Conservation (phyloP, 1,140 invertebrate species). For the Sinonovacula constricta region DNA sequence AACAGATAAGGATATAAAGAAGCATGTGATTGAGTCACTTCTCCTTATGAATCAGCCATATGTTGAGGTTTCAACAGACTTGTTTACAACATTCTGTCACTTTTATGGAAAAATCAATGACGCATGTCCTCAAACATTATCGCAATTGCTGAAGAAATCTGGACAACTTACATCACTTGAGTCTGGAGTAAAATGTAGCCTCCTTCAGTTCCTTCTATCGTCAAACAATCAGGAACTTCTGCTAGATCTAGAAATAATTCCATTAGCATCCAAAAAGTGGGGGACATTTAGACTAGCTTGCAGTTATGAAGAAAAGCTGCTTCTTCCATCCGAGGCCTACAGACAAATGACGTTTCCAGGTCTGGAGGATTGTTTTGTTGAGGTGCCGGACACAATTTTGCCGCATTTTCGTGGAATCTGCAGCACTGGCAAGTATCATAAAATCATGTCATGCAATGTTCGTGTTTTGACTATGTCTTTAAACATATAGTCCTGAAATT, state of each 20-base stretch:
- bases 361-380: background rate
- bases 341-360: background rate
- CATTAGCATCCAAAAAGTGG: constrained; percentile 7
- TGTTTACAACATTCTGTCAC: background rate
- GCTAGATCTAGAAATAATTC: constrained; percentile 8
- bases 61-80: background rate
- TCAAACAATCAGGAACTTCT: background rate
- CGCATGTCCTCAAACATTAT: background rate
- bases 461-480: no score
- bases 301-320: background rate
- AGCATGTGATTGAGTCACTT: background rate
- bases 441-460: no score
- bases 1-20: background rate
- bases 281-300: no score
- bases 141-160: background rate
- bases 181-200: background rate
- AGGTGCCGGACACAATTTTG: no score
- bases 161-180: background rate
- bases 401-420: no score
- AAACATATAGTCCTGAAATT: no score
- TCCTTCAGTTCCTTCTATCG: constrained; percentile 8
- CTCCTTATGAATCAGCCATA: background rate
- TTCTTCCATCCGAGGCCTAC: constrained; percentile 8
- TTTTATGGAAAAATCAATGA: constrained; percentile 5
- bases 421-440: no score